Evolutionary conservation across 2,797 vertebrate species (phyloP), one percentile per base, ranked within the genome.

Genomic region (Acridotheres tristis): DNA sequence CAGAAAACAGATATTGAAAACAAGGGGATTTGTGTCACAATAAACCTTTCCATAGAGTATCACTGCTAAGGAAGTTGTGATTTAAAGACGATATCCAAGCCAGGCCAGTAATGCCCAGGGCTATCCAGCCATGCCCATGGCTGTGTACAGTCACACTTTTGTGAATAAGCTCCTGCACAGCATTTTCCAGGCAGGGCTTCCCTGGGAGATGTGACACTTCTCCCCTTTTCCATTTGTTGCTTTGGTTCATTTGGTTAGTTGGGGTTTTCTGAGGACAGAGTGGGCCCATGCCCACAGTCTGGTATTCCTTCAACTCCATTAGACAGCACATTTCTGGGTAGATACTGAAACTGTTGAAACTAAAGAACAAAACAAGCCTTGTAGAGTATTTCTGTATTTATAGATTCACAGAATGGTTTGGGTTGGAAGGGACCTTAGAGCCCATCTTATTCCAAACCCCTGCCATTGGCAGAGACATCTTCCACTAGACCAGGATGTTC

Each of bases 91-190:
- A 68, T 30, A 40, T 12, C 36, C 89, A 10, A 68, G 74, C 5
- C 10, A 29, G 32, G 42, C 8, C 79, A n/a, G 9, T 1, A 16
- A 63, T 18, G 19, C n/a, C 66, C 48, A 59, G 34, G 47, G n/a
- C 43, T 54, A 34, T 15, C 15, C 23, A 32, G 57, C 23, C 7
- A 0, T 47, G 58, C 19, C 36, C 36, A 12, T 8, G 1, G 0
- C 1, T 22, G 9, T 21, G 50, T 40, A 62, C 2, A 1, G 4
- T 27, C 30, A 38, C 4, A 26, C 11, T 30, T 42, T 9, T 47
- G 26, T 47, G 47, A 71, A 43, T 3, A 16, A 65, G 16, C 13
- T 45, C 23, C 34, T 53, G 36, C 51, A 42, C 10, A 45, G 34
- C 2, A 1, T 65, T 54, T 53, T 11, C 34, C 2, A 6, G 63